These are phyloP conservation scores for Carcina quercana DNA, from an alignment of 2,888 invertebrate species.

Conservation along the genomic window DNA sequence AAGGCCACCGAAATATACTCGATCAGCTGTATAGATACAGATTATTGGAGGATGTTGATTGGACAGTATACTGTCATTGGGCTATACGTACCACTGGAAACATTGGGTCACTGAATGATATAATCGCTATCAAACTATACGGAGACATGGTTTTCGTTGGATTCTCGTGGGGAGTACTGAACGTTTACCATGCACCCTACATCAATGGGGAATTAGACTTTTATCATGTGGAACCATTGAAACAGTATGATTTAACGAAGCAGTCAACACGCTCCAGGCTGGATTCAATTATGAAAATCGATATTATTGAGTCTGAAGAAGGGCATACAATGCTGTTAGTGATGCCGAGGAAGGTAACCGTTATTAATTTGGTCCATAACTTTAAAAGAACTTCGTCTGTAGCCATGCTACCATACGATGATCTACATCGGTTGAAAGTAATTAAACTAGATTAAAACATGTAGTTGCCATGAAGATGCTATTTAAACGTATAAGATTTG, in stretches of 20 bases:
- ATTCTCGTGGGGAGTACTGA: slow-evolving; percentile 41
- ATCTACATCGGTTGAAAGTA: slow-evolving; percentile 19
- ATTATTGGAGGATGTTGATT: slow-evolving; percentile 46
- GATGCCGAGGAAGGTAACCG: slow-evolving; percentile 53
- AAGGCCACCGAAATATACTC: slow-evolving; percentile 27
- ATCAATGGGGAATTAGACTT: slow-evolving; percentile 38
- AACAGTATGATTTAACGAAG: slow-evolving; percentile 47
- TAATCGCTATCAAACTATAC: slow-evolving; percentile 38
- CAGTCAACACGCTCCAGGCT: slow-evolving; percentile 39
- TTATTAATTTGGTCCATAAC: slow-evolving; percentile 38
- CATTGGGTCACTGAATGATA: slow-evolving; percentile 36
- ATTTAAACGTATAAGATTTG: too few species aligned
- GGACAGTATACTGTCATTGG: slow-evolving; percentile 46
- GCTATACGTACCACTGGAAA: slow-evolving; percentile 35
- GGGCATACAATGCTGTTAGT: slow-evolving; percentile 49
- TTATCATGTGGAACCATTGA: slow-evolving; percentile 36
- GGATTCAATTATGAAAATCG: slow-evolving; percentile 47
- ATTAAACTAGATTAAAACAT: slow-evolving; percentile 21
- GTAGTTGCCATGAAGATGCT: too few species aligned
- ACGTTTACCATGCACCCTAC: slow-evolving; percentile 47
- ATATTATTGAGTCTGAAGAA: slow-evolving; percentile 39
- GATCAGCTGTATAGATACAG: slow-evolving; percentile 32
- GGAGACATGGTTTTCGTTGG: slow-evolving; percentile 53
- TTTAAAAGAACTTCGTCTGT: slow-evolving; percentile 26
- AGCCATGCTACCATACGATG: slow-evolving; percentile 30